These are phyloP conservation scores for Pseudopodoces humilis DNA, from an alignment of 2,113 vertebrate genomes.

Conservation along the genomic window DNA sequence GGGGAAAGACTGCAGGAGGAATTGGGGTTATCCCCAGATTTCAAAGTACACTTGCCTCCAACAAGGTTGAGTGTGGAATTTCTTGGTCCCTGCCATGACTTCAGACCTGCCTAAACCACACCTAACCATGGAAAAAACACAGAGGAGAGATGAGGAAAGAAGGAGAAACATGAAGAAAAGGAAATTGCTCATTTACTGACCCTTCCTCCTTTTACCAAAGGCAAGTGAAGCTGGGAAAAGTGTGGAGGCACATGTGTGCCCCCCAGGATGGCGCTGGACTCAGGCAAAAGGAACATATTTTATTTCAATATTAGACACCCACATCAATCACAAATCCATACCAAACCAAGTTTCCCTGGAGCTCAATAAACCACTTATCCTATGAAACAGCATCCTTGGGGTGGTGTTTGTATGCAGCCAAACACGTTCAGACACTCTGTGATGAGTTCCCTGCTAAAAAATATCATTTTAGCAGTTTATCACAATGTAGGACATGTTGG, in stretches of 20 bases:
- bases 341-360: background rate
- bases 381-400: background rate
- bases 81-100: background rate
- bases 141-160: background rate
- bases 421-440: background rate
- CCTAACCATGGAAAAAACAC: background rate
- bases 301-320: background rate
- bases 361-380: background rate
- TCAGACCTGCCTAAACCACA: background rate
- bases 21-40: background rate
- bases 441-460: background rate
- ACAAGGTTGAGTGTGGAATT: background rate
- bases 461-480: background rate
- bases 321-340: background rate
- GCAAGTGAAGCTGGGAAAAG: background rate
- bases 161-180: rapidly evolving
- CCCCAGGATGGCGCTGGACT: background rate
- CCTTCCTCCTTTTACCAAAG: background rate
- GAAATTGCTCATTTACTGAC: background rate
- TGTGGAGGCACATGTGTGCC: rapidly evolving
- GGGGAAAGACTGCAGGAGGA: background rate
- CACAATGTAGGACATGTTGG: background rate
- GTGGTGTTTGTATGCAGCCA: background rate
- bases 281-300: background rate
- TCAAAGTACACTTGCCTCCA: background rate